A percentile compares a stretch with the other conserved stretches of the same genome.
Conservation (phyloP, 1,140 invertebrate genomes). For the Drosophila melanica region DNA sequence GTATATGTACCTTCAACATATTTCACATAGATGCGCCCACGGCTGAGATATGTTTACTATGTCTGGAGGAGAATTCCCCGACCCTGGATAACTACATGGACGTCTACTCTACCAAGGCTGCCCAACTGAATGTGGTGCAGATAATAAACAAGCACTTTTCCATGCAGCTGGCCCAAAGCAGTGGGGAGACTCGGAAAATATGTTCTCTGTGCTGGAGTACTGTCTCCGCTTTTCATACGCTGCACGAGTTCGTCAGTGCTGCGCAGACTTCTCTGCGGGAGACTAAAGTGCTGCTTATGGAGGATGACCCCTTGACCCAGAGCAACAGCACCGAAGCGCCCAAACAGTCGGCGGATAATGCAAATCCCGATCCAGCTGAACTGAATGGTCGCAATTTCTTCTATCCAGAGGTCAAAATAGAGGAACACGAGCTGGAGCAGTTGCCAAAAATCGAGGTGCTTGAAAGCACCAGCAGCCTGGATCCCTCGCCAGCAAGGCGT, state of each 20-base stretch:
- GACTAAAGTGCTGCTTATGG: constrained; percentile 56
- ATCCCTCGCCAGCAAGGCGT: constrained; percentile 29
- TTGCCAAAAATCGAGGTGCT: constrained; percentile 77
- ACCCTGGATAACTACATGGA: constrained; percentile 46
- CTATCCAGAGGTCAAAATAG: constrained; percentile 75
- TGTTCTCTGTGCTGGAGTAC: constrained; percentile 70
- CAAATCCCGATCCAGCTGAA: constrained; percentile 18
- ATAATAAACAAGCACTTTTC: constrained; percentile 64
- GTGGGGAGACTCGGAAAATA: constrained; percentile 47
- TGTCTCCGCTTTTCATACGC: constrained; percentile 64
- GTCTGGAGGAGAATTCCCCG: constrained; percentile 59
- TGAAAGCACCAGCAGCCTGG: constrained; percentile 44
- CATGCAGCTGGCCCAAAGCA: constrained; percentile 40
- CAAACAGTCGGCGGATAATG: constrained; percentile 13
- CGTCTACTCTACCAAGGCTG: constrained; percentile 41
- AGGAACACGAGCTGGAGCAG: constrained; percentile 75
- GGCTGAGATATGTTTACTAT: constrained; percentile 53
- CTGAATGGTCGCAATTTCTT: constrained; percentile 52
- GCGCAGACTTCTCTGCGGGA: constrained; percentile 64
- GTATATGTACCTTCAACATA: constrained; percentile 8
- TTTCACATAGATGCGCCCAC: constrained; percentile 17
- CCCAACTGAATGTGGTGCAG: constrained; percentile 48
- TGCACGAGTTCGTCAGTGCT: constrained; percentile 70
- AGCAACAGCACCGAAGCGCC: constrained; percentile 24
- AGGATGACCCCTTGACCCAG: constrained; percentile 67